phyloP scores from a whole-genome alignment of 2,113 vertebrate genomes.

The Bujurquina vittata region DNA sequence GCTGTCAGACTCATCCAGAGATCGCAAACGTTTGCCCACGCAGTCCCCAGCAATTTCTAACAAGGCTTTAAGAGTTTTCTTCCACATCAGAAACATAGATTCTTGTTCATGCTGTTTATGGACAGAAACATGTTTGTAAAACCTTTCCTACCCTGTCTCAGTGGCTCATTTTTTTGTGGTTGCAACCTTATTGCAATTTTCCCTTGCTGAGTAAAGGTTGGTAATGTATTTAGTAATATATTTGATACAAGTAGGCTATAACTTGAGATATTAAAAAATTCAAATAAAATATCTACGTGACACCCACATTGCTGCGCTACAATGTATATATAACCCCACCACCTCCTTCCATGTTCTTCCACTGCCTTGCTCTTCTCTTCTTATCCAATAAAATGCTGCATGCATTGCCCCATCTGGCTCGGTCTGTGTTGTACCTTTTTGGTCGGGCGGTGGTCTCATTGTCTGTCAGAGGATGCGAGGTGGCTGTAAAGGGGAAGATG shows the following conservation, averaged over 20 bases:
- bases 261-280: background rate
- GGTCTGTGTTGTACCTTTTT: conserved; percentile 63
- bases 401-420: conserved; percentile 30
- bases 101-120: background rate
- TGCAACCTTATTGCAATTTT: background rate
- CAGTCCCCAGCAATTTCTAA: background rate
- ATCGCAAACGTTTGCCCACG: background rate
- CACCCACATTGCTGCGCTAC: background rate
- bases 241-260: background rate
- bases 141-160: background rate
- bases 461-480: conserved; percentile 54
- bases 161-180: background rate
- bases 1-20: background rate
- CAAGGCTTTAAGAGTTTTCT: background rate
- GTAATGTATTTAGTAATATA: background rate
- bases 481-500: background rate
- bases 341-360: conserved; percentile 19
- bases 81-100: background rate
- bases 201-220: background rate
- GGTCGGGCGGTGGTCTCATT: conserved; percentile 58
- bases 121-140: background rate
- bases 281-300: background rate
- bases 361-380: conserved; percentile 35
- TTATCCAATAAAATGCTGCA: conserved; percentile 65
- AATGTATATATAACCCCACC: background rate